phyloP scores from a whole-genome alignment of 2,888 invertebrate species.

The Onchidella celtica region DNA sequence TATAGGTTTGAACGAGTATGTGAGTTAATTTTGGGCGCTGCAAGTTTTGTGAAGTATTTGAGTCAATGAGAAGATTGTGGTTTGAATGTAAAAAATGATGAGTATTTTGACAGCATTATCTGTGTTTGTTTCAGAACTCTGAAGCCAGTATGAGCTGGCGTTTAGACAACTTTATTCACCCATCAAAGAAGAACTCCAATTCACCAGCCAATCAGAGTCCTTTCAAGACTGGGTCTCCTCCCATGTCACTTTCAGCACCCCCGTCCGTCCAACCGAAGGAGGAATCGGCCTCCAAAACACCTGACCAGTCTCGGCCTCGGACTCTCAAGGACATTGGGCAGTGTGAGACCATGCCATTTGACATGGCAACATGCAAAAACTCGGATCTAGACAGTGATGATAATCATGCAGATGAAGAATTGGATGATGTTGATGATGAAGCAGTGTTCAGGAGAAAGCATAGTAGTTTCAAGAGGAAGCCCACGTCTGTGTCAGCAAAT shows the following conservation, averaged over 20 bases:
- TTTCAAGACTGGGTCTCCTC: neutral
- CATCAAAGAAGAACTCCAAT: conserved; percentile 9
- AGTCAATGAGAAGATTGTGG: no score
- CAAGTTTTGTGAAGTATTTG: no score
- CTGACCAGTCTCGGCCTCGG: conserved; percentile 29
- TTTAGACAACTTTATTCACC: conserved; percentile 39
- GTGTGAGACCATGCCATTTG: conserved; percentile 49
- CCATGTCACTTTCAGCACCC: neutral
- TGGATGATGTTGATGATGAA: neutral
- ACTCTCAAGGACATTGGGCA: conserved; percentile 48
- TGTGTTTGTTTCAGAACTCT: conserved; percentile 23
- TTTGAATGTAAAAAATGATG: no score
- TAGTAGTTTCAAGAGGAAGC: neutral
- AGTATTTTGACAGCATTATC: no score
- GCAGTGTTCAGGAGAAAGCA: neutral
- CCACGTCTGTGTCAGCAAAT: neutral
- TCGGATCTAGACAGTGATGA: neutral
- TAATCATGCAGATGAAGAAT: neutral
- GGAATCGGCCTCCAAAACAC: neutral
- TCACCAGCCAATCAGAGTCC: conserved; percentile 34
- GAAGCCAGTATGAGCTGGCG: conserved; percentile 44
- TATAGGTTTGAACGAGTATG: no score
- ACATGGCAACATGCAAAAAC: neutral
- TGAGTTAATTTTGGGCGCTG: no score
- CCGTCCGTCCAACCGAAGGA: conserved; percentile 17